Evolutionary conservation across 2,797 vertebrate genomes (phyloP).

Genomic region (Poeciliopsis paucimaculata): DNA sequence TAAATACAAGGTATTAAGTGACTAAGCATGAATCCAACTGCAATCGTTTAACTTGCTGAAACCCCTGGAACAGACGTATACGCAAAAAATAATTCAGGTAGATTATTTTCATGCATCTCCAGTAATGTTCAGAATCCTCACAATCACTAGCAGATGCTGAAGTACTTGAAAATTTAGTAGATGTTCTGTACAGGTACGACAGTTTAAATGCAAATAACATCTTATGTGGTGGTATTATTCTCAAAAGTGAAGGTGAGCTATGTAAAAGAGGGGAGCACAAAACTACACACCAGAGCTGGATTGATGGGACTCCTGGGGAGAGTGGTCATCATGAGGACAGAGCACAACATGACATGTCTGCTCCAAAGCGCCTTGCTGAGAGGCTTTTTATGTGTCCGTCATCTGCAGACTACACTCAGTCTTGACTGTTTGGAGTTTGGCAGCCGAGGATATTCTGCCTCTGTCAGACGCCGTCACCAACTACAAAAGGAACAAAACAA

Average conservation of each 20-base stretch:
- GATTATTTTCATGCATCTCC: not conserved
- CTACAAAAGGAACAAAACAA: too few species aligned
- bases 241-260: not conserved
- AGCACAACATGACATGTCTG: conserved; percentile 48
- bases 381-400: conserved; percentile 37
- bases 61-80: not conserved
- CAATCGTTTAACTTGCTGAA: not conserved
- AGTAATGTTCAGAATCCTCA: not conserved
- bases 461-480: conserved; percentile 26
- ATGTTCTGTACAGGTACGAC: not conserved
- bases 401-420: conserved; percentile 35
- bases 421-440: conserved; percentile 41
- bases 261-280: conserved; percentile 7
- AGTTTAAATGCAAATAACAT: not conserved
- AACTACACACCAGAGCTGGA: conserved; percentile 3
- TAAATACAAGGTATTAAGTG: too few species aligned
- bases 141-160: not conserved
- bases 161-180: not conserved
- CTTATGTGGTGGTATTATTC: not conserved
- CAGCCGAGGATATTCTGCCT: conserved; percentile 21
- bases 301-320: conserved; percentile 21
- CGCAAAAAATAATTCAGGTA: not conserved
- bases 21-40: too few species aligned
- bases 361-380: conserved; percentile 29
- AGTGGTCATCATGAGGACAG: conserved; percentile 11